Base-by-base conservation (phyloP, 2,888 invertebrate species). In the Leptinotarsa juncta region DNA sequence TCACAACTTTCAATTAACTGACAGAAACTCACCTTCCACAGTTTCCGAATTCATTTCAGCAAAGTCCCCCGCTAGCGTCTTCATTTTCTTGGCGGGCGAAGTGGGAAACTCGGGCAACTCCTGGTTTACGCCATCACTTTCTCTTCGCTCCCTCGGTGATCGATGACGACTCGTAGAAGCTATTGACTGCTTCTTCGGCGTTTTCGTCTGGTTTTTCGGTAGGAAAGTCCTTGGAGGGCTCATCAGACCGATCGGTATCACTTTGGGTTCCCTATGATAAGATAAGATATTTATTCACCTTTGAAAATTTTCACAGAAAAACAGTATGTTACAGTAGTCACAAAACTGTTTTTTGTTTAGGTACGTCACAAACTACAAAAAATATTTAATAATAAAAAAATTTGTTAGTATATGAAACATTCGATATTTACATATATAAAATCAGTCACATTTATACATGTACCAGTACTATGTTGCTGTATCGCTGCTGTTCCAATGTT, bases 61-160 rank as follows among this genome's bases (percentile, higher is more conserved):
- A n/a, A 73, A 49, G 48, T 80, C 79, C 23, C 73, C 74, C 4
- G 67, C 5, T 48, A 70, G 79, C 32, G 82, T 73, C 78, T 83
- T 83, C 68, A 83, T 80, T 78, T 81, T 83, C 73, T 87, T 87
- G 5, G 82, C 79, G 2, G 86, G 85, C 53, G 86, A 86, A 57
- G 83, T 81, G 4, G 80, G 77, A 26, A 85, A 83, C 32, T 83
- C 55, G 26, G 67, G 20, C 15, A 42, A 3, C 72, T 71, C 55
- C 73, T 67, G 14, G 65, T 60, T 20, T 70, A 77, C 49, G 4
- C 83, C 84, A 68, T 85, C 84, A 0, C 84, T 84, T 78, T 85
- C 85, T 16, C 83, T 84, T 67, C 78, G 72, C 72, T 84, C 84
- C 50, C 42, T 74, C 67, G 62, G 68, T 18, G 53, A 42, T 26